These are phyloP conservation scores for Burhinus oedicnemus DNA, from an alignment of 2,113 vertebrate species.

Conservation along the genomic window DNA sequence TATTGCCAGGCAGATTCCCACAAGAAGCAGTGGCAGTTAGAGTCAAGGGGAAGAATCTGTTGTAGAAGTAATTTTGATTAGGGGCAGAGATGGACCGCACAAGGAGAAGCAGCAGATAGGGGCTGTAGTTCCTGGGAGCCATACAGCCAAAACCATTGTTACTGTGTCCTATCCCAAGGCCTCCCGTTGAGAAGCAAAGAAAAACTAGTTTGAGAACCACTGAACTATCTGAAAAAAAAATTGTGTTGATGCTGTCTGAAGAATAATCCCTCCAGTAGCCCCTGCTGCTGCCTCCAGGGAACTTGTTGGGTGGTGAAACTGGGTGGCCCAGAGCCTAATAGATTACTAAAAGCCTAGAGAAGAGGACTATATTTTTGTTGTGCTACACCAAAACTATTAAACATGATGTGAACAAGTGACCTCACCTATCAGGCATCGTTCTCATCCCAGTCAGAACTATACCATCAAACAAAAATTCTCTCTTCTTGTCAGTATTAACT, in stretches of 20 bases:
- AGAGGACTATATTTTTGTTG: neutral
- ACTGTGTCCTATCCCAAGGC: neutral
- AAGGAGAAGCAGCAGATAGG: neutral
- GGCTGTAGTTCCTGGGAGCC: neutral
- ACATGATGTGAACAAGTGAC: neutral
- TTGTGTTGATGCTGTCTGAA: neutral
- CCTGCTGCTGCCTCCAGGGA: neutral
- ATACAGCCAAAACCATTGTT: neutral
- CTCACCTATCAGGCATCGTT: neutral
- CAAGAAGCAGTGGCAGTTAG: neutral
- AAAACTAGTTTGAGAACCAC: neutral
- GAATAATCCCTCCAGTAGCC: neutral
- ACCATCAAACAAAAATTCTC: neutral
- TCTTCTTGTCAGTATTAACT: neutral
- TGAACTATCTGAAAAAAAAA: constrained; percentile 6
- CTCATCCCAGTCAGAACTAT: neutral
- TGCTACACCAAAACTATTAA: neutral
- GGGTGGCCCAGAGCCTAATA: neutral
- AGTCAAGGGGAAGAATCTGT: neutral
- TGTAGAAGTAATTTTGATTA: neutral
- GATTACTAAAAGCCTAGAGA: neutral
- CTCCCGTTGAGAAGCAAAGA: neutral
- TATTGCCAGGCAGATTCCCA: neutral
- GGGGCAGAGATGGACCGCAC: neutral
- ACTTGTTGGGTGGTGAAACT: neutral